Evolutionary conservation across 2,797 vertebrate genomes (phyloP), one percentile per base, ranked within the genome.

Genomic region (Okamejei kenojei): DNA sequence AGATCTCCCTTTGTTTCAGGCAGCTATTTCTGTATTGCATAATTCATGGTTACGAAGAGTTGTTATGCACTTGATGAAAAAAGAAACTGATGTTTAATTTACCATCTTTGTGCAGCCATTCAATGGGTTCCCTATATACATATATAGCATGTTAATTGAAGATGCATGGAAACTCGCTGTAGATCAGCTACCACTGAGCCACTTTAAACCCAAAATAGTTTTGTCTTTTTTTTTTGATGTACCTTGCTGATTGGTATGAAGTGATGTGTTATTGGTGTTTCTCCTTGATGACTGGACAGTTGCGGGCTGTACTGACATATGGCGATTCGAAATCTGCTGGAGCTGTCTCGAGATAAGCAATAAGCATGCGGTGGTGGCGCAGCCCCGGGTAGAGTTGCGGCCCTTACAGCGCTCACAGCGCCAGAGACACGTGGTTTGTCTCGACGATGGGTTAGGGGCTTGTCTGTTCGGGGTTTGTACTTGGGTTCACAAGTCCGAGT

Each of bases 11-110:
- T 94, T 93, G 90, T 94, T 94, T 94, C 94, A 93, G 93, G 94
- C 93, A 93, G 94, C 94, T 95, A 95, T 95, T 95, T 93, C 93
- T 93, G 65, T 65, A 94, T 94, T 97, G 96, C 95, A 96, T 97
- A 97, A 97, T 97, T 97, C 95, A 96, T 96, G 95, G 95, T 94
- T 95, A 96, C 95, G 95, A 95, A 94, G 95, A 96, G 94, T 96
- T n/a, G n/a, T n/a, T n/a, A 95, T 38, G 71, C 94, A 84, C 93
- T 93, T 94, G 94, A 96, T 95, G 94, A 95, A 95, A 95, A 96
- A 95, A 95, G 95, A 95, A 96, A 94, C 93, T 58, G 0, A 94
- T 96, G 94, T 96, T 96, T 96, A 94, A 95, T 96, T 96, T 95
- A 94, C 93, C 35, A 76, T 21, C 82, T 73, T 76, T 10, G 0